phyloP scores from a whole-genome alignment of 23 tunicate genomes.

The Botrylloides violaceus region DNA sequence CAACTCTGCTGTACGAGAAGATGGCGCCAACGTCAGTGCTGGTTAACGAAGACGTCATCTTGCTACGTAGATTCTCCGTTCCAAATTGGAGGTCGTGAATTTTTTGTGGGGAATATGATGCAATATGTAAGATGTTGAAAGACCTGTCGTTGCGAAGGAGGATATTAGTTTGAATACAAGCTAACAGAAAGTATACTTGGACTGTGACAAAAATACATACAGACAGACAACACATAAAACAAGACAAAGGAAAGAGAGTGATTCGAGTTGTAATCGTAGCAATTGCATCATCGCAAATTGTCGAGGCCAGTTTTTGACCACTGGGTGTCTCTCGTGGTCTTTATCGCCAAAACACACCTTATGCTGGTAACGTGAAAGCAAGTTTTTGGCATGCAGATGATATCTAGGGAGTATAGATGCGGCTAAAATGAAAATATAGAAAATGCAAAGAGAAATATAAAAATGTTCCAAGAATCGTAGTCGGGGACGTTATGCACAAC shows the following conservation, averaged over 20 bases:
- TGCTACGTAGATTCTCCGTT: background rate
- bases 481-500: background rate
- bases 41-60: conserved; percentile 64
- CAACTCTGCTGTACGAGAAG: conserved; percentile 16
- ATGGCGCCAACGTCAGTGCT: conserved; percentile 65
- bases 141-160: no score
- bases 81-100: background rate
- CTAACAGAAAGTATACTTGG: no score
- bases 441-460: conserved; percentile 1
- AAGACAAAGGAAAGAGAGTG: background rate
- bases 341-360: background rate
- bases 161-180: no score
- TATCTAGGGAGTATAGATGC: conserved; percentile 2
- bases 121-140: background rate
- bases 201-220: background rate
- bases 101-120: background rate
- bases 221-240: background rate
- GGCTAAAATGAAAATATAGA: background rate
- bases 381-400: conserved; percentile 26
- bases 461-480: background rate
- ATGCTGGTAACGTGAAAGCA: conserved; percentile 13
- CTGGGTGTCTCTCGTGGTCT: no score
- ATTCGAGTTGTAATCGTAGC: background rate
- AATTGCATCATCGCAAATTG: background rate
- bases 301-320: background rate